Evolutionary conservation across 1,140 invertebrate genomes (phyloP).

Genomic region (Atta cephalotes): DNA sequence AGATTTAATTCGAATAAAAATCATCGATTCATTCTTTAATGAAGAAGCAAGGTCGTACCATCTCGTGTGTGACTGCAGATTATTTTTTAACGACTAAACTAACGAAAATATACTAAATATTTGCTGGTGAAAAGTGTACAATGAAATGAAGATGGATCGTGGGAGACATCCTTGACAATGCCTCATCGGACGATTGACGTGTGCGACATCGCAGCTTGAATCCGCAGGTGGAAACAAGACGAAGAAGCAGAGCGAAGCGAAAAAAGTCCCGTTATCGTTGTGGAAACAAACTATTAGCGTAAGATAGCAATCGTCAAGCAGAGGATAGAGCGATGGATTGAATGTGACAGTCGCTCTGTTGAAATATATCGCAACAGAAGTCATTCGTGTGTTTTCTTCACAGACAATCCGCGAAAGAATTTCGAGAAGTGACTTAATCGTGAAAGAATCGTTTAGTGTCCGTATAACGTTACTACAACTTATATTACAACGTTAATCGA

Average conservation of each 20-base stretch:
- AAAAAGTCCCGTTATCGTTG: constrained; percentile 80
- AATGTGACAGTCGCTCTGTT: constrained; percentile 76
- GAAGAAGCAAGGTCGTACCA: neutral
- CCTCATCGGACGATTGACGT: neutral
- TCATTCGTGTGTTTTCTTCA: constrained; percentile 26
- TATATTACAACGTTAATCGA: neutral
- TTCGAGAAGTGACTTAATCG: neutral
- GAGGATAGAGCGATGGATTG: constrained; percentile 70
- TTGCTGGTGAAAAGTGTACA: neutral
- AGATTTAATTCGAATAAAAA: neutral
- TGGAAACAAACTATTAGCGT: constrained; percentile 85
- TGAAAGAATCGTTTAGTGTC: neutral
- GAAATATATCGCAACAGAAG: constrained; percentile 75
- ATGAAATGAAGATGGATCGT: constrained; percentile 11
- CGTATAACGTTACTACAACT: neutral
- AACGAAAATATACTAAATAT: neutral
- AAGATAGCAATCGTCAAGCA: constrained; percentile 77
- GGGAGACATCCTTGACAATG: constrained; percentile 35
- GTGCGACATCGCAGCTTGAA: constrained; percentile 14
- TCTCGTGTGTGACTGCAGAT: constrained; percentile 6
- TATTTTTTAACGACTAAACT: constrained; percentile 3
- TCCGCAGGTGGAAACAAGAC: constrained; percentile 4
- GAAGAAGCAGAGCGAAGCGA: constrained; percentile 42
- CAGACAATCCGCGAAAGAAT: neutral
- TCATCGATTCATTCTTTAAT: neutral